phyloP scores from a whole-genome alignment of 2,888 invertebrate genomes.

The Cheilosia grossa region DNA sequence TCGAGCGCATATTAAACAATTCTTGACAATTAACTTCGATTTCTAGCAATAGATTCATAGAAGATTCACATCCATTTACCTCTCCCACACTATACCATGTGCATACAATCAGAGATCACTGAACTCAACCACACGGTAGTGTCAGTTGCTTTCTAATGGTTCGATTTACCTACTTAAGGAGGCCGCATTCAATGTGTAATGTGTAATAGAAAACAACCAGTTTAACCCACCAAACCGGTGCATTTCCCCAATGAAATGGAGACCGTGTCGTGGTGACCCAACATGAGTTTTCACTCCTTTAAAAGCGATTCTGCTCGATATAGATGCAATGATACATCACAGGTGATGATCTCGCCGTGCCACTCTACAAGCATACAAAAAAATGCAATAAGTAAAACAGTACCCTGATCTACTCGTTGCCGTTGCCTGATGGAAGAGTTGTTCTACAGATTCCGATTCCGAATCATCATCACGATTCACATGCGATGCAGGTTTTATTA shows the following conservation, averaged over 20 bases:
- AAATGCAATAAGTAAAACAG: not conserved
- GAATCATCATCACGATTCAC: slow-evolving; percentile 50
- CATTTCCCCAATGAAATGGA: slow-evolving; percentile 26
- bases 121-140: slow-evolving; percentile 18
- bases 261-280: slow-evolving; percentile 34
- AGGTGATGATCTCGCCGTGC: slow-evolving; percentile 11
- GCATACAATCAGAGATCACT: slow-evolving; percentile 21
- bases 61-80: too few species aligned
- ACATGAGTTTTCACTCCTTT: slow-evolving; percentile 53
- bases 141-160: slow-evolving; percentile 35
- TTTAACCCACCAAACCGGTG: slow-evolving; percentile 57
- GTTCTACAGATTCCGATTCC: not conserved
- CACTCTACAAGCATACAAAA: not conserved
- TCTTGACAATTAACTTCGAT: too few species aligned
- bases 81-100: not conserved
- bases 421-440: not conserved
- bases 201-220: slow-evolving; percentile 41
- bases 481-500: slow-evolving; percentile 62
- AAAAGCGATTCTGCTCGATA: slow-evolving; percentile 23
- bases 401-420: not conserved
- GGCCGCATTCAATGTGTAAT: slow-evolving; percentile 23
- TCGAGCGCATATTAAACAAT: too few species aligned
- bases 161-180: not conserved
- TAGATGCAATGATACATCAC: slow-evolving; percentile 1
- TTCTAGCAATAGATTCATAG: too few species aligned